Conservation (phyloP, 2,113 vertebrate species). For the Callorhinus ursinus region DNA sequence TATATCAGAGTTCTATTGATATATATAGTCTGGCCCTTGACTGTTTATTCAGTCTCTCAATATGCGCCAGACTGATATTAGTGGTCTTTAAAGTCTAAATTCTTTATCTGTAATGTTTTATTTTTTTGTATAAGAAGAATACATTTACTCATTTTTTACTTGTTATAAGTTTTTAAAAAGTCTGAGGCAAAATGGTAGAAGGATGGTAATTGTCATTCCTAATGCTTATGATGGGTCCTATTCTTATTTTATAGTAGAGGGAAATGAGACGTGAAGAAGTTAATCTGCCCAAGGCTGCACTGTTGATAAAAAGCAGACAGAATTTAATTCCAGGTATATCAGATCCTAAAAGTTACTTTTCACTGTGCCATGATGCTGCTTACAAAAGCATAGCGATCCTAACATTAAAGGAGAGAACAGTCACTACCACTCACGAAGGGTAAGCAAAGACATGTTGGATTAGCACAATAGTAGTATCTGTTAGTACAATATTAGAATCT, state of each 20-base stretch:
- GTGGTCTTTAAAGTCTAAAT: not conserved
- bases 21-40: not conserved
- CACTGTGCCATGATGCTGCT: not conserved
- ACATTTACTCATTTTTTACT: not conserved
- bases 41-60: not conserved
- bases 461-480: not conserved
- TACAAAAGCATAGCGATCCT: constrained; percentile 3
- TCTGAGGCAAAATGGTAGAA: constrained; percentile 20
- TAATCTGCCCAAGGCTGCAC: not conserved
- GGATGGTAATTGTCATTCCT: not conserved
- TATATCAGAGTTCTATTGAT: not conserved
- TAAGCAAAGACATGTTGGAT: not conserved
- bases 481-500: not conserved
- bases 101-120: not conserved
- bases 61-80: not conserved
- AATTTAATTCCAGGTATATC: not conserved
- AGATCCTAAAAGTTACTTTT: not conserved
- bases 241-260: not conserved
- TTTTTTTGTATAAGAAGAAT: not conserved
- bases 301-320: not conserved
- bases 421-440: not conserved
- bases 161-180: not conserved
- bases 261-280: not conserved
- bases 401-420: not conserved
- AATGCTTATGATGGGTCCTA: not conserved